These are phyloP conservation scores for Bombus ignitus DNA, from an alignment of 1,140 invertebrate species.

Conservation along the genomic window DNA sequence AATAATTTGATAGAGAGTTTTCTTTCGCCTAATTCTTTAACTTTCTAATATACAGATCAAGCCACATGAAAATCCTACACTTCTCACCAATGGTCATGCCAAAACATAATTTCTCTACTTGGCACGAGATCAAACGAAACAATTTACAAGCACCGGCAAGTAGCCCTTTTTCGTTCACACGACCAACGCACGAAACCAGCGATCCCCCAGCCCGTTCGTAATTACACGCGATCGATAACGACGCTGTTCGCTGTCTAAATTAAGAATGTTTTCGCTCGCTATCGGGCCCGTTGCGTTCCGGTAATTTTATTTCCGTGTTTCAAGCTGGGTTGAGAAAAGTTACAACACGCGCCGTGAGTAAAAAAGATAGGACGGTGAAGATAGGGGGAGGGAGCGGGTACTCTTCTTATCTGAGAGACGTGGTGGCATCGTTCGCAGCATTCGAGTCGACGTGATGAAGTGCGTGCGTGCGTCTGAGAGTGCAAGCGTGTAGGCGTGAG, in stretches of 20 bases:
- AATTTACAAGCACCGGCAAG: neutral
- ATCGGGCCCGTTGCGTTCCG: conserved; percentile 6
- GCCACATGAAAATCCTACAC: too few species aligned
- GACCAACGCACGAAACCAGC: neutral
- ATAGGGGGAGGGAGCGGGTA: neutral
- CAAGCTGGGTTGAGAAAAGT: neutral
- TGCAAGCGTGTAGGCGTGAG: conserved; percentile 29
- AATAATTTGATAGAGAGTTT: too few species aligned
- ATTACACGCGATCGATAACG: conserved; percentile 19
- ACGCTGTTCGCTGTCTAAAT: conserved; percentile 31
- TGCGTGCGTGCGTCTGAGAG: conserved; percentile 1
- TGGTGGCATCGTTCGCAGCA: conserved; percentile 18
- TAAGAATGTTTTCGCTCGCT: conserved; percentile 25
- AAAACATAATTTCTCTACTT: too few species aligned
- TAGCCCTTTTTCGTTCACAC: too few species aligned
- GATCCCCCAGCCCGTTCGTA: neutral
- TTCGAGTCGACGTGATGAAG: conserved; percentile 43
- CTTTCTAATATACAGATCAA: too few species aligned
- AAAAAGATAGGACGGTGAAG: neutral
- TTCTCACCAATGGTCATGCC: too few species aligned
- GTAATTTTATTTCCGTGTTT: conserved; percentile 47
- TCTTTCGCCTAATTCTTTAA: too few species aligned
- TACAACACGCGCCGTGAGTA: neutral
- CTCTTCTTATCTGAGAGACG: conserved; percentile 18
- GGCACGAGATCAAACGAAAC: neutral